Base-by-base conservation (phyloP, 1,140 invertebrate species). In the Pseudomyrmex pallidus region DNA sequence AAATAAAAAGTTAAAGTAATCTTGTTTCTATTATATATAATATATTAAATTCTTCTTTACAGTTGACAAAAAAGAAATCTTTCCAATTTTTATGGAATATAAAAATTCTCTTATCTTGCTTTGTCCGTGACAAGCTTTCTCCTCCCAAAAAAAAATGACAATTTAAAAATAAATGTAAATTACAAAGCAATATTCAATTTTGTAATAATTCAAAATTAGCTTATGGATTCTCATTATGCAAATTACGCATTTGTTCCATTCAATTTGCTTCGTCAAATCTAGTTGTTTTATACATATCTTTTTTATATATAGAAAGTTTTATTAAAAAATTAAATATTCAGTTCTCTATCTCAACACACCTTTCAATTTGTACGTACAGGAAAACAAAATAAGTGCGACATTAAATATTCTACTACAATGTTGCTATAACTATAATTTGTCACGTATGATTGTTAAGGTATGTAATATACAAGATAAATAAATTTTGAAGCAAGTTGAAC, bases 401-500 rank as follows among this genome's bases (percentile, higher is more conserved):
- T 13, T 67, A 66, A 44, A 46, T 0, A 0, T 25, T 8, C 20
- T 48, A 52, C 2, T 46, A 35, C 22, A 54, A 56, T 56, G 2
- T 17, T 12, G 2, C 1, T 68, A 9, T 48, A 78, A 56, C 22
- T 57, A 8, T 8, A 57, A 15, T 68, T 2, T 20, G 5, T 68
- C 15, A 35, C 35, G 35, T 35, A 35, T 35, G 5, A 35, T 35
- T 35, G 5, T 35, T 35, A 35, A 35, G 5, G 0, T 25, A 35
- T 35, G 4, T 35, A 35, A 13, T 48, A 59, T 10, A 17, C 10
- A 2, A 12, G 25, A 20, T 4, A 48, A 78, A 68, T 61, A 59
- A 70, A 61, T 50, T 59, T 50, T 25, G 12, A 70, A 72, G 1
- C 2, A 15, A 67, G 12, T 70, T 8, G 56, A 22, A 77, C 15